These are phyloP conservation scores for Crotophaga sulcirostris DNA, from an alignment of 2,113 vertebrate genomes.

Conservation along the genomic window DNA sequence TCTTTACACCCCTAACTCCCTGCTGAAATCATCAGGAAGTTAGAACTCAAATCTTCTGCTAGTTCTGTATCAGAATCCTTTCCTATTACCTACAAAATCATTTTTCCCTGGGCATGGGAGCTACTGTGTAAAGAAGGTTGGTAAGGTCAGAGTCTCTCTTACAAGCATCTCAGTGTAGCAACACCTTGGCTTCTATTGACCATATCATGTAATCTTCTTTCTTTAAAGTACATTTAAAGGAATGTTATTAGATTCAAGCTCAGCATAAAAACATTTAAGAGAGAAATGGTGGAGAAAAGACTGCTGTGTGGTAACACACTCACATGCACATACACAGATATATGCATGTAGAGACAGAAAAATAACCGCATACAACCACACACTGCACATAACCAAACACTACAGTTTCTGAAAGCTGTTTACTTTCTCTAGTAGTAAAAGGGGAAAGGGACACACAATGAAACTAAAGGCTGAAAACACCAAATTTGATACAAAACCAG, in stretches of 20 bases:
- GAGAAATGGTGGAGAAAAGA: not conserved
- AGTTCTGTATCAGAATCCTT: not conserved
- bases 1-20: not conserved
- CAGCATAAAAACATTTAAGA: not conserved
- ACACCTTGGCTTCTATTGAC: not conserved
- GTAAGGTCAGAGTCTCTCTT: not conserved
- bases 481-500: not conserved
- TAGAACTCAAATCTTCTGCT: not conserved
- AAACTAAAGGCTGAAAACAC: not conserved
- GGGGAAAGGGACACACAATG: not conserved
- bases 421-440: not conserved
- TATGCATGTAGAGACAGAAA: not conserved
- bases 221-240: not conserved
- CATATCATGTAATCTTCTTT: not conserved
- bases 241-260: not conserved
- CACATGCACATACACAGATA: not conserved
- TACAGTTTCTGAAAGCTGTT: not conserved
- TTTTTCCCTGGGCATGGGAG: not conserved
- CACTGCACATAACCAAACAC: not conserved
- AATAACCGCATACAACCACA: not conserved
- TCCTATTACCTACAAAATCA: not conserved
- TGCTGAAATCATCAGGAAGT: not conserved
- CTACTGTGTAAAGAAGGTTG: not conserved
- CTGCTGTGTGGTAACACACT: not conserved
- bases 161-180: not conserved